phyloP scores from a whole-genome alignment of 2,113 vertebrate genomes.

The Thunnus thynnus region DNA sequence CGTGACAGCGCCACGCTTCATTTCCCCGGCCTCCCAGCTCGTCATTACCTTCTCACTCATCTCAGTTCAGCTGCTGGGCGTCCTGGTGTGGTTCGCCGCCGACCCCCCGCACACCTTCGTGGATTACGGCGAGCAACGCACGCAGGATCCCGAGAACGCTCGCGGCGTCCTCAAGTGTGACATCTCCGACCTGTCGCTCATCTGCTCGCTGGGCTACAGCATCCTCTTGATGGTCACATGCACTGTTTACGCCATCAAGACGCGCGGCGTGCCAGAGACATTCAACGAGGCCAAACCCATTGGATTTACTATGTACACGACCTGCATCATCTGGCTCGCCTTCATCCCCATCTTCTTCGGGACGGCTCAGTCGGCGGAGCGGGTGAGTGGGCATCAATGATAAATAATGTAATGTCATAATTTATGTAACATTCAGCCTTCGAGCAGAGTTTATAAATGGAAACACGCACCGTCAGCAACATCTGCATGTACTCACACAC shows the following conservation, averaged over 20 bases:
- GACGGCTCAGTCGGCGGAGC: constrained; percentile 95
- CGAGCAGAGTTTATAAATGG: constrained; percentile 23
- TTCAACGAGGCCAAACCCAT: constrained; percentile 99
- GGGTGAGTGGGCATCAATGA: constrained; percentile 87
- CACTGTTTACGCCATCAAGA: constrained; percentile 99
- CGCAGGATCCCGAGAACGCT: constrained; percentile 91
- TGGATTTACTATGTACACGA: constrained; percentile 99
- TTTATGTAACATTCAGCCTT: constrained; percentile 36
- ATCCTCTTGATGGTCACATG: constrained; percentile 99
- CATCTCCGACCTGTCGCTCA: constrained; percentile 97
- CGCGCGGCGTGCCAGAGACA: constrained; percentile 96
- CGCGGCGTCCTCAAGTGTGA: constrained; percentile 97
- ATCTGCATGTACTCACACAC: constrained; percentile 5
- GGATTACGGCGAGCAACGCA: constrained; percentile 96
- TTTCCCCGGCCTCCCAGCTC: constrained; percentile 96
- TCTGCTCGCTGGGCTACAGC: constrained; percentile 98
- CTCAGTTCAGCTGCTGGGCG: constrained; percentile 93
- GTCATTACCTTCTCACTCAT: constrained; percentile 96
- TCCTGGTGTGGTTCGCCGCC: constrained; percentile 92
- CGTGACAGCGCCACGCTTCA: constrained; percentile 94
- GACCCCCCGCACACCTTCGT: constrained; percentile 94
- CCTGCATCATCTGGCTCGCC: constrained; percentile 99
- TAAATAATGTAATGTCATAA: constrained; percentile 47
- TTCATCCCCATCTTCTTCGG: constrained; percentile 99
- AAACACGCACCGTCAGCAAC: constrained; percentile 36